These are phyloP conservation scores for Formica selysi DNA, from an alignment of 1,140 invertebrate genomes.

Conservation along the genomic window DNA sequence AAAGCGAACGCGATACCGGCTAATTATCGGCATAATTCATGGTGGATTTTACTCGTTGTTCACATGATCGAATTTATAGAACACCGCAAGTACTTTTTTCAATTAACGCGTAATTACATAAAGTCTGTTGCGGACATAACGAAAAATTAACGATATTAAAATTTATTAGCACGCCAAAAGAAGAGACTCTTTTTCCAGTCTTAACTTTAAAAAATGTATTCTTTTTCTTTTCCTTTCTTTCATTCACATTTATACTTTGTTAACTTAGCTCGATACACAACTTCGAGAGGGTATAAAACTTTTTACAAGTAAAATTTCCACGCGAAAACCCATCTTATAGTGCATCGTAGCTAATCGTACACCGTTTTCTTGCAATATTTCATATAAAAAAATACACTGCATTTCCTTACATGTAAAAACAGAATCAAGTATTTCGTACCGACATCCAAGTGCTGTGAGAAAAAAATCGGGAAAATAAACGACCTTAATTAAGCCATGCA, in stretches of 20 bases:
- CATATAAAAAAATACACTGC: background rate
- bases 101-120: constrained; percentile 26
- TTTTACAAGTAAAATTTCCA: constrained; percentile 47
- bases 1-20: constrained; percentile 41
- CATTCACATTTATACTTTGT: constrained; percentile 54
- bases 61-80: constrained; percentile 51
- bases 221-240: constrained; percentile 35
- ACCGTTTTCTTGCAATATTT: constrained; percentile 4
- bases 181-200: constrained; percentile 33
- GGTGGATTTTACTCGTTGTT: constrained; percentile 26
- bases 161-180: constrained; percentile 34
- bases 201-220: constrained; percentile 35
- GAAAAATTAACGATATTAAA: constrained; percentile 53
- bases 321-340: constrained; percentile 25
- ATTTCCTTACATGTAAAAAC: background rate
- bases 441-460: background rate
- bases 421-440: background rate
- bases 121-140: background rate
- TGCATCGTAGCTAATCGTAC: constrained; percentile 17
- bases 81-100: constrained; percentile 44
- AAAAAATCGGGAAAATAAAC: background rate
- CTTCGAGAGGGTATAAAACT: constrained; percentile 28
- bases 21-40: constrained; percentile 51
- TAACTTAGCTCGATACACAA: constrained; percentile 47
- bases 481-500: constrained; percentile 14